Percentiles rank a stretch among this genome's conserved stretches.
phyloP scores from a whole-genome alignment of 2,113 vertebrate species.

The Sardina pilchardus region DNA sequence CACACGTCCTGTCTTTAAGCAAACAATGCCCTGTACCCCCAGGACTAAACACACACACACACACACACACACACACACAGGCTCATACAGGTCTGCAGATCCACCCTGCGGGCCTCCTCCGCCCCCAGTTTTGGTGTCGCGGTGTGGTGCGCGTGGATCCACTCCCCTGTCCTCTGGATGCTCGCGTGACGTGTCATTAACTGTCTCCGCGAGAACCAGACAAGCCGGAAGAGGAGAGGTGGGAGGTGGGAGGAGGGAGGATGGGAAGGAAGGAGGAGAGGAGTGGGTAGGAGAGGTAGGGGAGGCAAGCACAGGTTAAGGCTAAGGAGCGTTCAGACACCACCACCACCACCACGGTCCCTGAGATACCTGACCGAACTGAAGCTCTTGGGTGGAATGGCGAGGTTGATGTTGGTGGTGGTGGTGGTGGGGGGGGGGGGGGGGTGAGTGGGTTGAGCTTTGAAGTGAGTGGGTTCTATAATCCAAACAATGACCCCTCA shows the following conservation, averaged over 20 bases:
- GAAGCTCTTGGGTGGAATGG: too few species aligned
- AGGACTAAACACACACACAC: constrained; percentile 40
- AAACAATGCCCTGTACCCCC: constrained; percentile 29
- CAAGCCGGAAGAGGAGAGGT: background rate
- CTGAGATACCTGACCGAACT: too few species aligned
- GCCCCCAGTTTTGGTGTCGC: background rate
- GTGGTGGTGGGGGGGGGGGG: too few species aligned
- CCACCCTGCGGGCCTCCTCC: background rate
- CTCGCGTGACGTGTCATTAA: background rate
- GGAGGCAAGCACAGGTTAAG: too few species aligned
- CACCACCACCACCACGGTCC: too few species aligned
- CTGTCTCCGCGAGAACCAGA: background rate
- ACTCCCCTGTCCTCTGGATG: background rate
- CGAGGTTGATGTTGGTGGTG: too few species aligned
- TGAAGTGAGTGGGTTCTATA: background rate
- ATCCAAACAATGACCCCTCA: background rate
- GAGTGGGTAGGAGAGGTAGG: too few species aligned
- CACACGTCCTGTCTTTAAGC: constrained; percentile 31
- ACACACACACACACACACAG: background rate
- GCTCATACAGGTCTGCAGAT: background rate
- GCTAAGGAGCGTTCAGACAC: too few species aligned
- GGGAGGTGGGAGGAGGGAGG: background rate
- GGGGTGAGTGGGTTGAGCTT: too few species aligned
- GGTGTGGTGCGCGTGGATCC: background rate
- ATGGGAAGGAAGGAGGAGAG: too few species aligned